These are phyloP conservation scores for Sphyrna mokarran DNA, from an alignment of 2,113 vertebrate genomes.

Conservation along the genomic window DNA sequence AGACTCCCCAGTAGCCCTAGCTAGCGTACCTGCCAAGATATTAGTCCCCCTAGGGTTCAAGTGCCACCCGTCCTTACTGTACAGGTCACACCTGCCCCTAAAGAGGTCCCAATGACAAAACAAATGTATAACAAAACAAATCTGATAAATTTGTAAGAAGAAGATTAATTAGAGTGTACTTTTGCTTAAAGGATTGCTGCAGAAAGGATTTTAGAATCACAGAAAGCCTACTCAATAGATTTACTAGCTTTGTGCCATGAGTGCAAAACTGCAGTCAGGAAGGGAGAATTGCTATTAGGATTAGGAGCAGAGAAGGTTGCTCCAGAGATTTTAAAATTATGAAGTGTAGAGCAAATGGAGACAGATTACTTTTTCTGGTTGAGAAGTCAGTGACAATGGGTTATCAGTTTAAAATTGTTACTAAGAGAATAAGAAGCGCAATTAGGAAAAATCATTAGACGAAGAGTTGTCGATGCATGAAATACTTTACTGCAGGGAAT, in stretches of 20 bases:
- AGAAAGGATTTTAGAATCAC: background rate
- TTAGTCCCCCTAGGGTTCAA: no score
- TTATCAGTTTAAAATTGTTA: background rate
- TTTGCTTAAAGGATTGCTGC: background rate
- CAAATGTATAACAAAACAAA: background rate
- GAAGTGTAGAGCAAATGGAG: background rate
- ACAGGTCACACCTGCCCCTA: no score
- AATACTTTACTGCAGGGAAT: background rate
- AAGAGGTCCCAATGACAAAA: no score
- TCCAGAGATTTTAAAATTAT: background rate
- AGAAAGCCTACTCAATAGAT: background rate
- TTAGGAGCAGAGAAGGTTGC: background rate
- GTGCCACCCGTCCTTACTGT: no score
- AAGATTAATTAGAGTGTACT: background rate
- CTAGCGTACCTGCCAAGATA: no score
- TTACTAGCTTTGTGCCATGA: background rate
- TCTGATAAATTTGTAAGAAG: background rate
- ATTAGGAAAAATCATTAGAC: constrained; percentile 7
- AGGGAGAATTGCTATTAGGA: background rate
- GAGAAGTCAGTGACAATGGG: background rate
- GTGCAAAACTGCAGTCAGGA: background rate
- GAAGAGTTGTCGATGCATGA: background rate
- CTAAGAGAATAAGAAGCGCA: background rate
- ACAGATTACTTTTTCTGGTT: background rate
- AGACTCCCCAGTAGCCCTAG: no score